Base-by-base conservation (phyloP, 1,140 invertebrate genomes). In the Metopolophium dirhodum region DNA sequence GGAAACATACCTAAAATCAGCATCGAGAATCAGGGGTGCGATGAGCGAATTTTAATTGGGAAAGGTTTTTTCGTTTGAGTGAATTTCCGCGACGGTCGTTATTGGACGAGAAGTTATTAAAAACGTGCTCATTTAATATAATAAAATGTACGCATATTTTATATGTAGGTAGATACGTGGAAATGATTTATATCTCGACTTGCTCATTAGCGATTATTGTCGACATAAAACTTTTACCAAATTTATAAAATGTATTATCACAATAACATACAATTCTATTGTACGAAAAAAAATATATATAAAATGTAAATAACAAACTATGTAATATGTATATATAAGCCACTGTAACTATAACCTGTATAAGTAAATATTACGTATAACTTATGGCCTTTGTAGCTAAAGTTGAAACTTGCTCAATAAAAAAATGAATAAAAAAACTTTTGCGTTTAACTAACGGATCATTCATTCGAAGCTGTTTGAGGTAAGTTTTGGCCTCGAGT, bases 281-380 rank as follows among this genome's bases (percentile, higher is more conserved):
- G 61, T n/a, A 35, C 14, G 7, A 77, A 18, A n/a, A 77, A 35
- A 77, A 41, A 35, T 77, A 77, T 77, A 35, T 77, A 77, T 77
- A 77, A 77, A 77, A 77, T 77, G 61, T 77, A n/a, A 77, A 77
- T 77, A 77, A 77, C 30, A 77, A 77, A 77, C 61, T 18, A n/a
- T n/a, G 11, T n/a, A 18, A 77, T 18, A 11, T 77, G n/a, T n/a
- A 35, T 77, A 18, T 18, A 18, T 18, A 77, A 77, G 6, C 61
- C 61, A 68, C n/a, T n/a, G 61, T 68, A 68, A 68, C 30, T n/a
- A 18, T n/a, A n/a, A 77, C 61, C 61, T 18, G n/a, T 77, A 51
- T 51, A 77, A 77, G n/a, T n/a, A 77, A 77, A 77, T n/a, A 77
- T 68, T 68, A 68, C 61, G 61, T 9, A 68, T 2, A 30, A 30